Percentiles rank a stretch among this genome's conserved stretches.
These are phyloP conservation scores for Cotesia chilonis DNA, from an alignment of 1,140 invertebrate genomes.

Conservation along the genomic window DNA sequence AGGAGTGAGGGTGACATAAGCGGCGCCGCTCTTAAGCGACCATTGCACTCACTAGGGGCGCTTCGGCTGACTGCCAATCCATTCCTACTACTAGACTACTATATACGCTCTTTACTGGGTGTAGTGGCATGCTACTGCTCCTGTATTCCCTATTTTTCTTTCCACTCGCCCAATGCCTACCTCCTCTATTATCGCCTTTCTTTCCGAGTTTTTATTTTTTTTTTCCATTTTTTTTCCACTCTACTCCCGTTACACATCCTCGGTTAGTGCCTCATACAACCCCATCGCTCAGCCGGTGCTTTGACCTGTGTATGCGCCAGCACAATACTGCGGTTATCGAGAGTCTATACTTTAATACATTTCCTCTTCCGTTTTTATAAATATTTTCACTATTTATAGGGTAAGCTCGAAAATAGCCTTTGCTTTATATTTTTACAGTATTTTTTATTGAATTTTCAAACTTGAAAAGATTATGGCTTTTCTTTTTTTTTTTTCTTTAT, in stretches of 20 bases:
- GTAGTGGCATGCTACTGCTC: background rate
- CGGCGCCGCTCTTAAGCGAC: constrained; percentile 52
- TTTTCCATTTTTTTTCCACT: background rate
- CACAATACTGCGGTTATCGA: constrained; percentile 25
- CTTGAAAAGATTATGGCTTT: background rate
- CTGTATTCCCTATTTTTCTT: constrained; percentile 28
- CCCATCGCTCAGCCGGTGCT: constrained; percentile 14
- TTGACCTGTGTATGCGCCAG: constrained; percentile 18
- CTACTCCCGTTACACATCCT: background rate
- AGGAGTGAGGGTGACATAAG: constrained; percentile 39
- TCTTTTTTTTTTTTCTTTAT: too few relatives aligned
- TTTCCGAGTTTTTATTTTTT: background rate
- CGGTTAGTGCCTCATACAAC: background rate
- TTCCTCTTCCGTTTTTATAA: constrained; percentile 7
- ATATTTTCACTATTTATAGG: background rate
- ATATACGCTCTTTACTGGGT: too few relatives aligned
- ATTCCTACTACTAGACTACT: constrained; percentile 14
- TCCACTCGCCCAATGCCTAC: constrained; percentile 11
- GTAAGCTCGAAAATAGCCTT: background rate
- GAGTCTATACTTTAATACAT: constrained; percentile 8
- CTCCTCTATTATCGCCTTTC: background rate
- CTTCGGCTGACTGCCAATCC: constrained; percentile 43
- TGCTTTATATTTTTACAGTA: too few relatives aligned
- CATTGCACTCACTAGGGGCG: constrained; percentile 47
- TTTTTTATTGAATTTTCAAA: background rate